These are phyloP conservation scores for Cabera pusaria DNA, from an alignment of 2,888 invertebrate species.

Conservation along the genomic window DNA sequence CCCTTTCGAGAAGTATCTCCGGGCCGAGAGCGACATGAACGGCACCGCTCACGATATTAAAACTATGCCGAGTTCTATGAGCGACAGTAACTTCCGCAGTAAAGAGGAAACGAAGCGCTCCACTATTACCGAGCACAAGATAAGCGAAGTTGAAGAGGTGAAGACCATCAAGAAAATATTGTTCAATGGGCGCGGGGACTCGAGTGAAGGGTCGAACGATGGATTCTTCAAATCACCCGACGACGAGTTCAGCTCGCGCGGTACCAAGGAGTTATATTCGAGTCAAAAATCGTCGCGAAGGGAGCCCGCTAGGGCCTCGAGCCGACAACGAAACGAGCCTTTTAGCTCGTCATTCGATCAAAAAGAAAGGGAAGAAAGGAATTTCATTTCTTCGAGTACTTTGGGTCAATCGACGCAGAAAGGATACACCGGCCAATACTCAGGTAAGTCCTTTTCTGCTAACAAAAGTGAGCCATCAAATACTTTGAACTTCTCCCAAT, in stretches of 20 bases:
- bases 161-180: slow-evolving; percentile 75
- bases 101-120: slow-evolving; percentile 67
- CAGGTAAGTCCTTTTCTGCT: slow-evolving; percentile 35
- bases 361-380: slow-evolving; percentile 38
- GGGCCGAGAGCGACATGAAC: slow-evolving; percentile 50
- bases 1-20: slow-evolving; percentile 67
- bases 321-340: slow-evolving; percentile 41
- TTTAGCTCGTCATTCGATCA: slow-evolving; percentile 40
- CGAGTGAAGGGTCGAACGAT: slow-evolving; percentile 31
- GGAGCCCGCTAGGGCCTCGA: slow-evolving; percentile 39
- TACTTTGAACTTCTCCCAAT: no score
- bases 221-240: slow-evolving; percentile 21
- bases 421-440: slow-evolving; percentile 30
- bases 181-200: slow-evolving; percentile 60
- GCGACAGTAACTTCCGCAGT: slow-evolving; percentile 61
- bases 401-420: slow-evolving; percentile 38
- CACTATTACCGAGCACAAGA: slow-evolving; percentile 68
- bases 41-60: slow-evolving; percentile 48
- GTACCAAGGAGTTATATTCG: slow-evolving; percentile 25
- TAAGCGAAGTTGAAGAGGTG: slow-evolving; percentile 73
- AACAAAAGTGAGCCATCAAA: not conserved
- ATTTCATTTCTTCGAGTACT: slow-evolving; percentile 33
- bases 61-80: slow-evolving; percentile 59
- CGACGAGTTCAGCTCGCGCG: slow-evolving; percentile 26
- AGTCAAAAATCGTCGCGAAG: slow-evolving; percentile 37